Percentiles rank a stretch among this genome's conserved stretches.
Conservation (phyloP, 2,113 vertebrate genomes). For the Xenus cinereus region DNA sequence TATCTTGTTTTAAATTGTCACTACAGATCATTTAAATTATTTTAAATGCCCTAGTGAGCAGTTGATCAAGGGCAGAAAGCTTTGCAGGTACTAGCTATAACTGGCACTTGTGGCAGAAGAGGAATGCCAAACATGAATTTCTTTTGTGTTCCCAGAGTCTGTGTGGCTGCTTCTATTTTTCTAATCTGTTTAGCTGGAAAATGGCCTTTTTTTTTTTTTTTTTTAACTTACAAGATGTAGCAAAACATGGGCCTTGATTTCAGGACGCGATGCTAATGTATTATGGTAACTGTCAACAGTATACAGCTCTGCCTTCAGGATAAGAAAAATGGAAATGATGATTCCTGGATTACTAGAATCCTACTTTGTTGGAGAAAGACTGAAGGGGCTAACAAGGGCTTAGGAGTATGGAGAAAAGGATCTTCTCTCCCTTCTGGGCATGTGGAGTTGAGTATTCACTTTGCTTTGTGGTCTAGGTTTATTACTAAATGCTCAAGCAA, state of each 20-base stretch:
- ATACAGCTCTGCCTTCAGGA: neutral
- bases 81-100: neutral
- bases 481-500: neutral
- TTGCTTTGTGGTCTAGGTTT: neutral
- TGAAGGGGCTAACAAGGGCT: neutral
- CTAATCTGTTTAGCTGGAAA: neutral
- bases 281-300: neutral
- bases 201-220: fast-evolving
- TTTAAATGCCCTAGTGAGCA: neutral
- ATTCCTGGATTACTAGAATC: neutral
- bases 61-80: neutral
- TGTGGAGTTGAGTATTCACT: neutral
- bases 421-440: neutral
- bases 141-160: neutral
- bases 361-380: neutral
- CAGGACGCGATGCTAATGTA: neutral
- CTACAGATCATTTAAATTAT: neutral
- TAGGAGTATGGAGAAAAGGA: neutral
- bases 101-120: neutral
- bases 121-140: neutral
- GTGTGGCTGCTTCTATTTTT: neutral
- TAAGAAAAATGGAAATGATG: neutral
- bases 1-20: neutral
- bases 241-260: neutral
- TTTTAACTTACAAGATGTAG: neutral